Base-by-base conservation (phyloP, 1,140 invertebrate species). In the Geopemphigus sp. region DNA sequence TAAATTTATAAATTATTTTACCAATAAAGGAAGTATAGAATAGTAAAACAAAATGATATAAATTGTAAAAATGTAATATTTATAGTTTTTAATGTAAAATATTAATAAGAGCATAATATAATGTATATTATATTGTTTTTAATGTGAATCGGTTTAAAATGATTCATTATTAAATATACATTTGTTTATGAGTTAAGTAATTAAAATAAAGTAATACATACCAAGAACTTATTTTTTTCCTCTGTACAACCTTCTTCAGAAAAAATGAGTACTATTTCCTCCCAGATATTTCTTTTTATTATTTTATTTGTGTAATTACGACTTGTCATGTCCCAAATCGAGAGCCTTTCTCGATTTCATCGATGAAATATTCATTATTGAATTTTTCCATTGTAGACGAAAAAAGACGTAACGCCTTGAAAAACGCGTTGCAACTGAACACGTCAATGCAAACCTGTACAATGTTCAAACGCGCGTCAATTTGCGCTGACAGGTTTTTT, bases 361-460 rank as follows among this genome's bases (percentile, higher is more conserved):
- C 47, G 68, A 72, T 72, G 32, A 45, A 66, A 66, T 45, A 72
- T 54, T 54, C 68, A 54, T 29, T 72, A 54, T 72, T 72, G 24
- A 53, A 72, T 72, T 53, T 47, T 66, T 66, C 63, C 63, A 66
- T 66, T 66, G 63, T 64, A n/a, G 45, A 70, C 53, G 24, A 72
- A 72, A 72, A 54, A 47, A 10, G 64, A 66, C 64, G 39, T 54
- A 32, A 29, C 68, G 53, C 22, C 68, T 72, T 72, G 50, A 72
- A 72, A 56, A 53, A 32, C 47, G 68, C 50, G n/a, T n/a, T n/a
- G n/a, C n/a, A n/a, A n/a, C n/a, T n/a, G n/a, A n/a, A n/a, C n/a
- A n/a, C n/a, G n/a, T n/a, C n/a, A n/a, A n/a, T n/a, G 68, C 68
- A 72, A 72, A 72, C 53, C 50, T 72, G 26, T 72, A 72, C 50